phyloP scores from a whole-genome alignment of 2,797 vertebrate species.

The Phyllotis vaccarum region DNA sequence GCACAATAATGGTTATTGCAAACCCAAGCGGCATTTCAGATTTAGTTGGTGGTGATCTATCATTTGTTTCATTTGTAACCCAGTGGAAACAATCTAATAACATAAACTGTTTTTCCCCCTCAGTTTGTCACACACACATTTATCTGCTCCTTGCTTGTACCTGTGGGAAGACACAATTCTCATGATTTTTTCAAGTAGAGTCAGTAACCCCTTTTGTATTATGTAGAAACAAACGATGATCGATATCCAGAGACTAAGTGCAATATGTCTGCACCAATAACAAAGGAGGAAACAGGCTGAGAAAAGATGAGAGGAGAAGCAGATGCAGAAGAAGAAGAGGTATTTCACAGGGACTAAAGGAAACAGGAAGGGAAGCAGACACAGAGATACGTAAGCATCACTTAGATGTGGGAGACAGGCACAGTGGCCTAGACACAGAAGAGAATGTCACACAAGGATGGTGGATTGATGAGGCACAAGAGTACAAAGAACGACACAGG shows the following conservation, averaged over 20 bases:
- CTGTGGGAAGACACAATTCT: conserved; percentile 59
- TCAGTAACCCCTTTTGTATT: conserved; percentile 71
- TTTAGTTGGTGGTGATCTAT: conserved; percentile 44
- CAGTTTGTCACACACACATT: conserved; percentile 59
- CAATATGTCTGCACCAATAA: conserved; percentile 45
- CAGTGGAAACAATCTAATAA: conserved; percentile 47
- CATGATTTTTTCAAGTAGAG: conserved; percentile 76
- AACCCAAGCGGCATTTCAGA: conserved; percentile 8
- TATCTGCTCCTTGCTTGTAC: conserved; percentile 33
- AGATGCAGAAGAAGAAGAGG: background rate
- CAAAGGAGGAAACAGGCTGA: conserved; percentile 20
- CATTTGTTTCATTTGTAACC: conserved; percentile 61
- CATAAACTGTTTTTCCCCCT: conserved; percentile 67
- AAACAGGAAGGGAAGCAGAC: background rate
- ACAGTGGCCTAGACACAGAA: background rate
- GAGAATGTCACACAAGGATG: background rate
- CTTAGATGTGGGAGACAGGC: background rate
- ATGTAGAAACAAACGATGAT: conserved; percentile 68
- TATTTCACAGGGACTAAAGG: background rate
- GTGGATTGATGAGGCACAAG: background rate
- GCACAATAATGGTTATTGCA: background rate
- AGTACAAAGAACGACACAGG: background rate
- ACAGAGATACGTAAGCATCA: background rate
- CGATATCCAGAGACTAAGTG: conserved; percentile 55
- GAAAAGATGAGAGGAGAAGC: conserved; percentile 2